These are phyloP conservation scores for Drosophila athabasca DNA, from an alignment of 1,140 invertebrate species.

Conservation along the genomic window DNA sequence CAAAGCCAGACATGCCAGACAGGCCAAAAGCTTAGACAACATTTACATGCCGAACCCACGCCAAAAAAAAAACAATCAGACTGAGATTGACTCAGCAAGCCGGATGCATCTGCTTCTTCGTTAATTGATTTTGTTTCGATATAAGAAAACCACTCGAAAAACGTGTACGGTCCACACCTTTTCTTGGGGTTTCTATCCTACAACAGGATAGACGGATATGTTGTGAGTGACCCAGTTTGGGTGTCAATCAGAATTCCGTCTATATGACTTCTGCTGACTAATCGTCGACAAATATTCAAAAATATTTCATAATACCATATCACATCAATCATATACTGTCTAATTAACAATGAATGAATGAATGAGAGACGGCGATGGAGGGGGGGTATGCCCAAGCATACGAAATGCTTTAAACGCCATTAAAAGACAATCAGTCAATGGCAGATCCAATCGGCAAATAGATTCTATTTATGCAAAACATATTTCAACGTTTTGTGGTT, in stretches of 20 bases:
- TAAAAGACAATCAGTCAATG: conserved; percentile 72
- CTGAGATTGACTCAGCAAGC: conserved; percentile 37
- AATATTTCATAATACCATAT: conserved; percentile 48
- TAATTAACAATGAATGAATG: conserved; percentile 45
- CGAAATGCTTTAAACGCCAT: conserved; percentile 60
- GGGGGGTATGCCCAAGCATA: conserved; percentile 1
- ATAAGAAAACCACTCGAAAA: conserved; percentile 17
- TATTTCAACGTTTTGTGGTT: conserved; percentile 14
- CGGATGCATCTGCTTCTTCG: conserved; percentile 29
- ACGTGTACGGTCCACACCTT: conserved; percentile 16
- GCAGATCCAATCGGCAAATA: conserved; percentile 63
- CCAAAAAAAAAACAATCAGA: conserved; percentile 5
- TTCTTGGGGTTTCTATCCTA: background rate
- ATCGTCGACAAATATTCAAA: conserved; percentile 38
- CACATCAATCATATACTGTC: conserved; percentile 67
- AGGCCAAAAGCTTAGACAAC: conserved; percentile 32
- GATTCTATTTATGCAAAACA: conserved; percentile 69
- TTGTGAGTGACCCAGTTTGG: conserved; percentile 55
- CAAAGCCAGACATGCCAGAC: conserved; percentile 1
- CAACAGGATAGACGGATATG: conserved; percentile 38
- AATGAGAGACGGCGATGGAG: background rate
- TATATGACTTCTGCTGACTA: conserved; percentile 43
- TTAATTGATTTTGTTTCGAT: conserved; percentile 39
- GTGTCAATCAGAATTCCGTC: conserved; percentile 46
- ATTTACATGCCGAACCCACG: conserved; percentile 46